Evolutionary conservation across 2,888 invertebrate species (phyloP).

Genomic region (Nemotelus pantherinus): DNA sequence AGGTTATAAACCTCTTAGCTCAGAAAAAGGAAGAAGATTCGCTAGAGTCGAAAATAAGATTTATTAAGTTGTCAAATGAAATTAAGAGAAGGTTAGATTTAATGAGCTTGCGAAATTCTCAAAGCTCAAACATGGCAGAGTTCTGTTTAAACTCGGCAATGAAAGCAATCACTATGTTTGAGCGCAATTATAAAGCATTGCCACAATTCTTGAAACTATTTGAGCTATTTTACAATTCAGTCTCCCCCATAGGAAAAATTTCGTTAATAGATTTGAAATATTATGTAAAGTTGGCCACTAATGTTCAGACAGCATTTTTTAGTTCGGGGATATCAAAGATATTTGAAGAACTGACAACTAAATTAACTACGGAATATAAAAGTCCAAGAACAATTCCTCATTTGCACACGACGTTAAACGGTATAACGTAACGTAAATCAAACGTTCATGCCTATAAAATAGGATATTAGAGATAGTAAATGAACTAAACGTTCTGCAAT

Average conservation of each 20-base stretch:
- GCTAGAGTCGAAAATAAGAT: not conserved
- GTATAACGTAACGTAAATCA: conserved; percentile 1
- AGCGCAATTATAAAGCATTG: not conserved
- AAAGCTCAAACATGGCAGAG: not conserved
- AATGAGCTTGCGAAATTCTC: no score
- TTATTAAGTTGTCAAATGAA: not conserved
- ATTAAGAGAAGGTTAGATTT: no score
- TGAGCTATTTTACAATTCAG: not conserved
- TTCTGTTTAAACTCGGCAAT: not conserved
- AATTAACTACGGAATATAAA: conserved; percentile 15
- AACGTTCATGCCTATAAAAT: conserved; percentile 24
- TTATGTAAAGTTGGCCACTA: not conserved
- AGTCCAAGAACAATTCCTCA: conserved; percentile 27
- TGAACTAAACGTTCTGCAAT: conserved; percentile 37
- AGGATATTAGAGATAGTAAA: conserved; percentile 12
- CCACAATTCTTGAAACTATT: not conserved
- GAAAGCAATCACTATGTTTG: not conserved
- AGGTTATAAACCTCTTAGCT: no score
- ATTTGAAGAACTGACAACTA: not conserved
- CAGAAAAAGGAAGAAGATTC: no score
- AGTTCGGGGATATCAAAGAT: not conserved
- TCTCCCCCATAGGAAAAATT: not conserved
- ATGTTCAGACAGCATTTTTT: not conserved
- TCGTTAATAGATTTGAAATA: not conserved
- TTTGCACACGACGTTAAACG: conserved; percentile 20